phyloP scores from a whole-genome alignment of 2,888 invertebrate genomes.

The Chymomyza procnemis region DNA sequence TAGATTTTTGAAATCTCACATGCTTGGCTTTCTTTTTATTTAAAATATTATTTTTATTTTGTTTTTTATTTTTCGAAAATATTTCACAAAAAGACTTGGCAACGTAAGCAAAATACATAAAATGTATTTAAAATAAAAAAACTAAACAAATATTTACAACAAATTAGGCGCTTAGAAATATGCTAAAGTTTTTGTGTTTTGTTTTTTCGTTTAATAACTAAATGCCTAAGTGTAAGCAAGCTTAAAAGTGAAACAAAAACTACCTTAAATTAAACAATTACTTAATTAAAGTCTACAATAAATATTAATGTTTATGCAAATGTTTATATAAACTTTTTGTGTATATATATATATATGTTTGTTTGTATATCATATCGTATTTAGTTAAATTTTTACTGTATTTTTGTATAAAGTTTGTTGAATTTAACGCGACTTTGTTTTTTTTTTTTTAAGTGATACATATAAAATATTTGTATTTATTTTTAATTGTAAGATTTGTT shows the following conservation, averaged over 20 bases:
- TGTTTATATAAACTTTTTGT: conserved; percentile 30
- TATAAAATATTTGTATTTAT: conserved; percentile 26
- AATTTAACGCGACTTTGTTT: conserved; percentile 51
- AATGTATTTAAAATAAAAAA: not conserved
- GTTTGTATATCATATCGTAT: conserved; percentile 18
- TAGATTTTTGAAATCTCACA: conserved; percentile 67
- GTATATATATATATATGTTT: conserved; percentile 24
- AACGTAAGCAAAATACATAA: conserved; percentile 49
- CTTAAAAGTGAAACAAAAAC: conserved; percentile 60
- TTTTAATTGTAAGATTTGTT: conserved; percentile 37
- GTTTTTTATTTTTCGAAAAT: conserved; percentile 3
- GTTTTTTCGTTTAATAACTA: conserved; percentile 47
- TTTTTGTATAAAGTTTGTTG: conserved; percentile 39
- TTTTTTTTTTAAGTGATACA: not conserved
- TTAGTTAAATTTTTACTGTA: conserved; percentile 22
- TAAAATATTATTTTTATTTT: not conserved
- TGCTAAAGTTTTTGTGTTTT: conserved; percentile 13
- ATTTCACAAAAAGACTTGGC: conserved; percentile 60
- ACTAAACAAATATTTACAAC: not conserved
- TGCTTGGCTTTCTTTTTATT: conserved; percentile 50
- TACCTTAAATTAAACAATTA: conserved; percentile 15
- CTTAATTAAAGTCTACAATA: conserved; percentile 61
- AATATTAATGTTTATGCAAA: conserved; percentile 50
- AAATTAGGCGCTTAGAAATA: conserved; percentile 23
- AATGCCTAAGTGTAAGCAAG: conserved; percentile 69